Evolutionary conservation across 2,113 vertebrate genomes (phyloP).

Genomic region (Rhinichthys klamathensis): DNA sequence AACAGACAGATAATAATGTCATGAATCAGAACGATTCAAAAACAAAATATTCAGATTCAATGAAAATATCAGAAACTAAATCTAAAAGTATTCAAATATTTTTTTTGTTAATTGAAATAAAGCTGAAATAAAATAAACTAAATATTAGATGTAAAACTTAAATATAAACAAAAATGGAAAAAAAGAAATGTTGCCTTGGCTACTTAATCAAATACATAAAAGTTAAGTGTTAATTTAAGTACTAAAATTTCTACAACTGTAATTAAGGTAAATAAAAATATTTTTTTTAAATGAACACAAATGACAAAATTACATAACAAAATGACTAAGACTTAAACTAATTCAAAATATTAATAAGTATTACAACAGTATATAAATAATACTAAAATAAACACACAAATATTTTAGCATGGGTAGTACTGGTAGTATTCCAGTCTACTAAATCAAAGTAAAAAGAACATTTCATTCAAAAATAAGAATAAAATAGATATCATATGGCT

Average conservation of each 20-base stretch:
- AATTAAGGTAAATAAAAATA: not conserved
- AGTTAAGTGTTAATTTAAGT: not conserved
- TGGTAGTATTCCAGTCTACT: not conserved
- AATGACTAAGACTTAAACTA: not conserved
- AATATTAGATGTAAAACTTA: not conserved
- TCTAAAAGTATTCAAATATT: not conserved
- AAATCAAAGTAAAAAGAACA: not conserved
- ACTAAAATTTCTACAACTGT: not conserved
- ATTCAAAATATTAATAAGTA: not conserved
- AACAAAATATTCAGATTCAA: not conserved
- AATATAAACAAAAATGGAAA: not conserved
- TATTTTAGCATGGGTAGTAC: not conserved
- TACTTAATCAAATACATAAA: not conserved
- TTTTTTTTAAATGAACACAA: not conserved
- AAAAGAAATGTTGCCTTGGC: not conserved
- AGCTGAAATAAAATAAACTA: not conserved
- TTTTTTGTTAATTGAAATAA: not conserved
- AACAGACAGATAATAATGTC: not conserved
- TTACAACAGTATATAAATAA: no score
- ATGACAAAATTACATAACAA: not conserved
- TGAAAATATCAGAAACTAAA: not conserved
- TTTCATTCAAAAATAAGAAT: not conserved
- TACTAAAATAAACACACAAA: not conserved
- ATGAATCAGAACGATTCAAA: not conserved
- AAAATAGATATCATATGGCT: not conserved